Percentiles rank a stretch among this genome's conserved stretches.
These are phyloP conservation scores for Perizoma flavofasciatum DNA, from an alignment of 2,888 invertebrate species.

Conservation along the genomic window DNA sequence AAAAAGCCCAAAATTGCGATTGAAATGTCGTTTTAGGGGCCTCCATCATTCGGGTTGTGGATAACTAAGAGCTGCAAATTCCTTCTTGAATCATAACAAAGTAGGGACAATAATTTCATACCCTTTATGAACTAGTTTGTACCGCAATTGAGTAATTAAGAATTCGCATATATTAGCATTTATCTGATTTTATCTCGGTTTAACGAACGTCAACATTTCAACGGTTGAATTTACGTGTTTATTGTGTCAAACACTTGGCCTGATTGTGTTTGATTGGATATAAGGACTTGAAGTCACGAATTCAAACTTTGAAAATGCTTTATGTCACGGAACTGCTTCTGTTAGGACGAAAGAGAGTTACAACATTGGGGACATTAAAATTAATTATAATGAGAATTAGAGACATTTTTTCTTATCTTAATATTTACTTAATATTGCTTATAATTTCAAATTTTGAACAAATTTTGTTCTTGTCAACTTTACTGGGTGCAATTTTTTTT, in stretches of 20 bases:
- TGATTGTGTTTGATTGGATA: conserved; percentile 34
- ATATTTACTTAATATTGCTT: too few species aligned
- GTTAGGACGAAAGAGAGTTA: conserved; percentile 22
- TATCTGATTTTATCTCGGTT: conserved; percentile 50
- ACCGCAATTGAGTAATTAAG: conserved; percentile 50
- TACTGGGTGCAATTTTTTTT: too few species aligned
- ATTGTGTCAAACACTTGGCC: conserved; percentile 31
- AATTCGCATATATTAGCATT: conserved; percentile 55
- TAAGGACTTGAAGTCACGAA: conserved; percentile 33
- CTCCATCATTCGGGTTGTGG: too few species aligned
- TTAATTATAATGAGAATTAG: too few species aligned
- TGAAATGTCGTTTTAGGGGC: too few species aligned
- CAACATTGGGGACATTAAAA: too few species aligned
- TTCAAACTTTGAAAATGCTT: conserved; percentile 38
- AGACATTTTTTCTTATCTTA: too few species aligned
- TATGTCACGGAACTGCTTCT: conserved; percentile 31
- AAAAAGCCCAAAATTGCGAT: too few species aligned
- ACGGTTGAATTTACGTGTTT: conserved; percentile 37
- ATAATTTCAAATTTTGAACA: too few species aligned
- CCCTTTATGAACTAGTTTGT: conserved; percentile 21
- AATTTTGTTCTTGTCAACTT: neutral
- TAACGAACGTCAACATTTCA: conserved; percentile 51
- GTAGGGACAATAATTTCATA: conserved; percentile 3
- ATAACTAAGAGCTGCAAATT: too few species aligned
- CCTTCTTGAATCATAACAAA: conserved; percentile 1